Evolutionary conservation across 2,113 vertebrate genomes (phyloP), one percentile per base, ranked within the genome.

Genomic region (Periophthalmodon schlosseri): DNA sequence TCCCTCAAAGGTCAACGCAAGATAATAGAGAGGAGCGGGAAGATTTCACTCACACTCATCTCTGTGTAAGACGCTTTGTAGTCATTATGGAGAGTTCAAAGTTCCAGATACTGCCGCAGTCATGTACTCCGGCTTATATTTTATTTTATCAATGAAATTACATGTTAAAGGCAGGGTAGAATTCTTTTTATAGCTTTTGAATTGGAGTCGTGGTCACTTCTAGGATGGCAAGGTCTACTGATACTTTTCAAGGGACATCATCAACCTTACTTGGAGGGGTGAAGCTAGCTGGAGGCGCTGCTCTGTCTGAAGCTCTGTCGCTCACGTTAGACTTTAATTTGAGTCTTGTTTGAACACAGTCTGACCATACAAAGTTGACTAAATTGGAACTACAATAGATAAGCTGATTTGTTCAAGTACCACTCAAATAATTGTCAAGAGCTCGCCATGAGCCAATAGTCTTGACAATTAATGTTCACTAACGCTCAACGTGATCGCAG

Each of bases 21-120:
- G 60, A 63, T 63, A 63, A 63, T 63, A 63, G 24, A 63, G 60
- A 63, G 60, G 16, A 63, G 24, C 9, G 8, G 28, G 24, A 63
- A 63, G 28, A 63, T 63, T 63, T 63, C 60, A 33, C 24, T 33
- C 15, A 63, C 60, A 33, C 14, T 63, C 60, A 3, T 16, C 60
- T 16, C 60, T 18, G 16, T 63, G 60, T 34, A 18, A 18, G 24
- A 63, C 24, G 28, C 24, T 63, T 63, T 34, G 60, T 63, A 34
- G 28, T 33, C 60, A 34, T 34, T 63, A 10, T 63, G 60, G 14
- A 63, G 60, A 33, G 60, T 8, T 63, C 28, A 56, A 12, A 61
- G 58, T 23, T 33, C 14, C 23, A 24, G 1, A 63, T 63, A 34
- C 24, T 16, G 28, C 0, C 15, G 9, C 60, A 9, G 14, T 63